A percentile compares a stretch with the other conserved stretches of the same genome.
phyloP scores from a whole-genome alignment of 2,113 vertebrate species.

The Sapayoa aenigma region DNA sequence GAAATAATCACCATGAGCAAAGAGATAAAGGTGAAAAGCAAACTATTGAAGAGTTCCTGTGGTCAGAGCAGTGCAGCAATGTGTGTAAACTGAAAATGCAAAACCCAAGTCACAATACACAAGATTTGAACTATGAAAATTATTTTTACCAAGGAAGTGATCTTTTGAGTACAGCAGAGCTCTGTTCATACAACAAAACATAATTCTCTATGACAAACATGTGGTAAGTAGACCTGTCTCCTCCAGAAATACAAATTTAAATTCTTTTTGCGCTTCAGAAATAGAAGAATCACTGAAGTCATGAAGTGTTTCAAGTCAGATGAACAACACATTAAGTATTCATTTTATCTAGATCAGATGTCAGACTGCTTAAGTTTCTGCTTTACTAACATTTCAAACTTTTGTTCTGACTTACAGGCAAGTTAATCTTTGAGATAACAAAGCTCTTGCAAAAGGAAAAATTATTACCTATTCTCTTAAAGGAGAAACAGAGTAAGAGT shows the following conservation, averaged over 20 bases:
- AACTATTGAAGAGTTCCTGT: constrained; percentile 16
- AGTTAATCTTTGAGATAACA: background rate
- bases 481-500: background rate
- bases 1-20: background rate
- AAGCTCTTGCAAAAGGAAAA: background rate
- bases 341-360: background rate
- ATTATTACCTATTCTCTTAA: background rate
- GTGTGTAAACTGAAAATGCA: background rate
- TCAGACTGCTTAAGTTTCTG: background rate
- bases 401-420: background rate
- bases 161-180: background rate
- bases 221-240: background rate
- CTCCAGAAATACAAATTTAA: background rate
- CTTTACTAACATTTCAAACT: background rate
- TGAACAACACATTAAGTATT: background rate
- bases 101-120: background rate
- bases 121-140: background rate
- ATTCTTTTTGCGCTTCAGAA: background rate
- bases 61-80: background rate
- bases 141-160: background rate
- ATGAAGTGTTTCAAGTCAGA: background rate
- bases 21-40: constrained; percentile 42
- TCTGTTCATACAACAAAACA: background rate
- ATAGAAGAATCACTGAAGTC: background rate
- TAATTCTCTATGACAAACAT: background rate